Conservation (phyloP, 2,113 vertebrate genomes). For the Oncorhynchus keta region DNA sequence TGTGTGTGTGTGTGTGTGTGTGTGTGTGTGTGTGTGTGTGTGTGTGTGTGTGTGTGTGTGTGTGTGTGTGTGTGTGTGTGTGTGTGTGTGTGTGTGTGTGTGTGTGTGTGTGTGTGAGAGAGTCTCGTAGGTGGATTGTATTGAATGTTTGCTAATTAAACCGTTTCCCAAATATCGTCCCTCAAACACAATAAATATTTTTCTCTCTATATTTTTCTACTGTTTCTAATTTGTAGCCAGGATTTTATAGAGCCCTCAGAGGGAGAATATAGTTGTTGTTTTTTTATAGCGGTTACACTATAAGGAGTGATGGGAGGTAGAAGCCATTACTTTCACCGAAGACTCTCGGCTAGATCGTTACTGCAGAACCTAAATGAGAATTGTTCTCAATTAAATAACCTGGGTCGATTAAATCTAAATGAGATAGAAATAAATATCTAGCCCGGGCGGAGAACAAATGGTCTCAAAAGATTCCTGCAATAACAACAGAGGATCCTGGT, state of each 20-base stretch:
- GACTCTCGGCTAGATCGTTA: not conserved
- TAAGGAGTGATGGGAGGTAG: not conserved
- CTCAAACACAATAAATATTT: too few species aligned
- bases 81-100: too few species aligned
- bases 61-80: too few species aligned
- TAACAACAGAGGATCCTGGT: too few species aligned
- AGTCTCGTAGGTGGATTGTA: conserved; percentile 23
- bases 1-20: not conserved
- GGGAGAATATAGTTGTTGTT: not conserved
- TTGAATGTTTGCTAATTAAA: conserved; percentile 31
- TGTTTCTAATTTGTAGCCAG: not conserved
- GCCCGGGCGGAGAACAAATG: not conserved
- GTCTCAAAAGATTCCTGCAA: too few species aligned
- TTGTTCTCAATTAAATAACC: not conserved
- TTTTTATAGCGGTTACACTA: not conserved
- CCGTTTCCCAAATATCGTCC: too few species aligned
- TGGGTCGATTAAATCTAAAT: not conserved
- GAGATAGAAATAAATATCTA: not conserved
- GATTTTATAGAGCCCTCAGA: not conserved
- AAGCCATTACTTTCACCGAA: not conserved
- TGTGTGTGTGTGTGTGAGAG: too few species aligned
- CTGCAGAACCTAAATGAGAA: not conserved
- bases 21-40: too few species aligned
- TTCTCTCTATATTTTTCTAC: too few species aligned
- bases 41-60: too few species aligned